A percentile compares a stretch with the other conserved stretches of the same genome.
These are phyloP conservation scores for Podilymbus podiceps DNA, from an alignment of 2,113 vertebrate genomes.

Conservation along the genomic window DNA sequence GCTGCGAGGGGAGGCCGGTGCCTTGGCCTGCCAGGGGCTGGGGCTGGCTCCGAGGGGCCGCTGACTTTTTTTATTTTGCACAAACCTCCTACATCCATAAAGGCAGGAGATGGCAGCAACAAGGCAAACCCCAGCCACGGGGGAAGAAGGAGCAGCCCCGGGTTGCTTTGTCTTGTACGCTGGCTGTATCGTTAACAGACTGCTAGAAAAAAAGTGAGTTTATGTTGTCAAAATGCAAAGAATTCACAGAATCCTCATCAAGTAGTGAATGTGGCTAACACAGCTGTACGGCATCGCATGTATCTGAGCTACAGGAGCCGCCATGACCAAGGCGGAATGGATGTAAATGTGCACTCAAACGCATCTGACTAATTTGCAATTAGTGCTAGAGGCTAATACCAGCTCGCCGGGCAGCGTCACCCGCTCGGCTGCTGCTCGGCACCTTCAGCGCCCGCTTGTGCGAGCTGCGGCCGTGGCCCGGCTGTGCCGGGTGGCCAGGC, in stretches of 20 bases:
- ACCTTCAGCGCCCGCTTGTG: not conserved
- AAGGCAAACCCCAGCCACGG: not conserved
- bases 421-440: not conserved
- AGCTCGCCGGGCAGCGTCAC: too few species aligned
- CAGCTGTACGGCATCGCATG: not conserved
- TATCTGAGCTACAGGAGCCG: not conserved
- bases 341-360: not conserved
- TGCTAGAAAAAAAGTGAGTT: not conserved
- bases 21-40: not conserved
- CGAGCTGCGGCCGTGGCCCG: not conserved
- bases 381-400: not conserved
- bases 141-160: not conserved
- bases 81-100: too few species aligned
- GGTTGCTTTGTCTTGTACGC: too few species aligned
- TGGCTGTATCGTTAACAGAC: not conserved
- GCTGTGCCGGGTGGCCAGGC: not conserved
- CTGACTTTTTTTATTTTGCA: not conserved
- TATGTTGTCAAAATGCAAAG: not conserved
- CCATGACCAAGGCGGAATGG: not conserved
- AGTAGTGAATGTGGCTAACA: too few species aligned
- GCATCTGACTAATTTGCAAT: accelerated
- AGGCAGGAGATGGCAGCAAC: not conserved
- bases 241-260: not conserved
- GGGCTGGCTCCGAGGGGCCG: not conserved
- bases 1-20: not conserved